A percentile compares a stretch with the other conserved stretches of the same genome.
Conservation (phyloP, 35 echinoderm and acorn worm species). For the Amphiura filiformis region DNA sequence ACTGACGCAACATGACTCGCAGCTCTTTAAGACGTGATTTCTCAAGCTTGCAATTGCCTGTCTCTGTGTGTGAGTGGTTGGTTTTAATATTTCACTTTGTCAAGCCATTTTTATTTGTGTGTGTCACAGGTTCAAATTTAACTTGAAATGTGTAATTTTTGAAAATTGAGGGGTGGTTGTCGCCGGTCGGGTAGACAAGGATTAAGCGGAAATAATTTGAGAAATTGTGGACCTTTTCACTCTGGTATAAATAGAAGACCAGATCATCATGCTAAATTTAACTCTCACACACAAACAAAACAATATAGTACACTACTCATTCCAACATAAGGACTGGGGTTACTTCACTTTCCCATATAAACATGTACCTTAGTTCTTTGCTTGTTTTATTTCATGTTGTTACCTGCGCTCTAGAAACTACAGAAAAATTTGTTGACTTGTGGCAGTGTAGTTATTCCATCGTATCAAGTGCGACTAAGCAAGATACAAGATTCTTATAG, state of each 20-base stretch:
- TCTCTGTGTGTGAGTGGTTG: background rate
- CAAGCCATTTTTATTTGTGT: background rate
- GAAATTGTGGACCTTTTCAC: too few relatives aligned
- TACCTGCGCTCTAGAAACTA: background rate
- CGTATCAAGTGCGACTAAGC: background rate
- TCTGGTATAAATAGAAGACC: too few relatives aligned
- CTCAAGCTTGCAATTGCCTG: background rate
- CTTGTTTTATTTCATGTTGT: background rate
- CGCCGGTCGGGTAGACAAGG: background rate
- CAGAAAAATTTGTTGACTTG: background rate
- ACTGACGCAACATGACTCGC: conserved; percentile 8
- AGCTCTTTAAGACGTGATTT: background rate
- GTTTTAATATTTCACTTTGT: background rate
- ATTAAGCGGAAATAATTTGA: too few relatives aligned
- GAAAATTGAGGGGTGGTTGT: background rate
- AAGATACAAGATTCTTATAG: background rate
- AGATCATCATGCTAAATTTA: too few relatives aligned
- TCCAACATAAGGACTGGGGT: too few relatives aligned
- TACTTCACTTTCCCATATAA: background rate
- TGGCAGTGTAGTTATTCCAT: background rate
- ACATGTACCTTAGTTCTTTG: background rate
- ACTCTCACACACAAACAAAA: too few relatives aligned
- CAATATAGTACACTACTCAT: too few relatives aligned
- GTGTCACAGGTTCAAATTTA: too few relatives aligned
- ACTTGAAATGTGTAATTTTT: background rate